Base-by-base conservation (phyloP, 30 jellyfish, hydroid and myxozoan genomes). In the Mastigias papua region DNA sequence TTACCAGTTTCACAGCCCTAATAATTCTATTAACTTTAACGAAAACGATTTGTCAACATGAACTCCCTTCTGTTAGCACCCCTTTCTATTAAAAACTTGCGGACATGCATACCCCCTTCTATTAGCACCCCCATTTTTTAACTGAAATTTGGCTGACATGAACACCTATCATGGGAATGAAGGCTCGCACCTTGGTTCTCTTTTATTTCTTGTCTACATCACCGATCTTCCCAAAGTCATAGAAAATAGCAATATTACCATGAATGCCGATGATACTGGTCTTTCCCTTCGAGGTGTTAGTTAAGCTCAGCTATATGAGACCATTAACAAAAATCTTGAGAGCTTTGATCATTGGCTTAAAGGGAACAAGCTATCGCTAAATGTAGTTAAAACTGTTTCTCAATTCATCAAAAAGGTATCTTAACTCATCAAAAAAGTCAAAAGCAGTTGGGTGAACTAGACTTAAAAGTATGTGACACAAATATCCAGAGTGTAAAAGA, bases 171-270 rank as follows among this genome's bases (percentile, higher is more conserved):
- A n/a, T n/a, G n/a, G n/a, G n/a, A n/a, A n/a, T n/a, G n/a, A n/a
- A n/a, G n/a, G n/a, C n/a, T n/a, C n/a, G n/a, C n/a, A n/a, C 67
- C 67, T 54, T 54, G 67, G 67, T 11, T 25, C 67, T 21, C 67
- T 54, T 19, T 21, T 54, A 54, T 19, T 54, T 21, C 67, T 54
- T 54, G 25, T 6, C 7, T 54, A 54, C 67, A 54, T 54, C 67
- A 54, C 7, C 27, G 67, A 54, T 21, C 67, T 11, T 11, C 23
- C 27, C 6, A 2, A 11, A 19, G 23, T 54, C 20, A 54, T 11
- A 54, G 67, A 11, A 11, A 11, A 54, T 3, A 2, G 67, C 17
- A 11, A 6, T 54, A 2, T 2, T 54, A 25, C 23, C 67, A 21
- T 16, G 23, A 6, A 16, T 54, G 27, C 27, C 67, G 13, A 42